A percentile compares a stretch with the other conserved stretches of the same genome.
phyloP scores from a whole-genome alignment of 2,888 invertebrate species.

The Leptarthrus brevirostris region DNA sequence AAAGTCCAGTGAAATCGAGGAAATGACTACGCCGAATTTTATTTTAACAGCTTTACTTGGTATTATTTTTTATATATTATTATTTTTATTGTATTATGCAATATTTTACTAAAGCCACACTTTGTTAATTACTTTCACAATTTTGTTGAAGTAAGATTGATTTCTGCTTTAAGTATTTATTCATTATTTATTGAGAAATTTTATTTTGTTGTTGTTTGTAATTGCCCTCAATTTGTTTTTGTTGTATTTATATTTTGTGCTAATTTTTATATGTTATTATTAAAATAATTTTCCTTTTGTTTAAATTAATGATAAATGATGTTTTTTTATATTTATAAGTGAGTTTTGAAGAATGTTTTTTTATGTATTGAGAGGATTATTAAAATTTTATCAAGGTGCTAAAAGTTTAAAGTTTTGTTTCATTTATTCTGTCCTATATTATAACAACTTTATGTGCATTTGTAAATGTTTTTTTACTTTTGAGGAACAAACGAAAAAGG shows the following conservation, averaged over 20 bases:
- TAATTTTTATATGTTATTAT: conserved; percentile 23
- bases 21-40: conserved; percentile 13
- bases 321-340: conserved; percentile 19
- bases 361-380: conserved; percentile 18
- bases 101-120: neutral
- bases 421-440: neutral
- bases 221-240: conserved; percentile 30
- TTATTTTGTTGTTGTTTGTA: conserved; percentile 25
- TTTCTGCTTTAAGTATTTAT: conserved; percentile 38
- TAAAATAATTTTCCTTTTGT: conserved; percentile 9
- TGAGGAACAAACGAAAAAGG: too few species aligned
- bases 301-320: conserved; percentile 3
- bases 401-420: conserved; percentile 18
- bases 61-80: conserved; percentile 56
- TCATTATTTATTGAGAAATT: conserved; percentile 37
- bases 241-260: conserved; percentile 38
- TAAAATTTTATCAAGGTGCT: conserved; percentile 29
- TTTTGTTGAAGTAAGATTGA: neutral
- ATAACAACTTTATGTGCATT: neutral
- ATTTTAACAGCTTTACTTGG: conserved; percentile 56
- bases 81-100: conserved; percentile 55
- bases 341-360: conserved; percentile 24
- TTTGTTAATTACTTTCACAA: neutral
- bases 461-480: neutral
- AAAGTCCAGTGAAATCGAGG: neutral